Evolutionary conservation across 1,140 invertebrate genomes (phyloP), one percentile per base, ranked within the genome.

Genomic region (Drosophila pseudoananassae): DNA sequence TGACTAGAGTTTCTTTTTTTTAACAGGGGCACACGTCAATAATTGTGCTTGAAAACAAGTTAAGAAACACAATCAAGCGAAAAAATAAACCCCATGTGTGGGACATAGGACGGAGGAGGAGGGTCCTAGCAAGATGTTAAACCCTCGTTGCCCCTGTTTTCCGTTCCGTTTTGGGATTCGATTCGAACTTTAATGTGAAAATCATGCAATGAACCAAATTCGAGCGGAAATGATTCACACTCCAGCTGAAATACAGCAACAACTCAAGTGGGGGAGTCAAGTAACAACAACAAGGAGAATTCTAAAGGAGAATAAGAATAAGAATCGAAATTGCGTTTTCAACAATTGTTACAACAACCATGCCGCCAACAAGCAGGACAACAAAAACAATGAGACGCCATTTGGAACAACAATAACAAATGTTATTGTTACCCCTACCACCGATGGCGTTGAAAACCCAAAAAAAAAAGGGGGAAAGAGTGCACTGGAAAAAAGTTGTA

Each of bases 171-270:
- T 31, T 8, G 31, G 31, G 31, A 17, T 33, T 10, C n/a, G 27
- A 5, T 17, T 57, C 14, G 51, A 45, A 57, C 31, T 78, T 87
- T 87, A 87, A 87, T 87, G 83, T 88, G 75, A 88, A 88, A 87
- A 87, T 87, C 78, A 87, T 87, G 83, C 83, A 87, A 87, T 87
- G 83, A 87, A 87, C 78, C 83, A 88, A 87, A 87, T 87, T 83
- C 83, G 60, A 87, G 83, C 83, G 83, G 83, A 87, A 87, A 88
- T 87, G 83, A 87, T 87, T 87, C 83, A 88, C 83, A 87, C 83
- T 87, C 78, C 60, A 76, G 65, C 73, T 77, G 77, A 65, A 87
- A 70, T 57, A 64, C 77, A 64, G 65, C 75, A 61, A 29, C 27
- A 33, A 33, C 31, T 66, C 66, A 46, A 75, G 63, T 53, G 47